A percentile compares a stretch with the other conserved stretches of the same genome.
Evolutionary conservation across 2,888 invertebrate species (phyloP).

Genomic region (Agrotis clavis): DNA sequence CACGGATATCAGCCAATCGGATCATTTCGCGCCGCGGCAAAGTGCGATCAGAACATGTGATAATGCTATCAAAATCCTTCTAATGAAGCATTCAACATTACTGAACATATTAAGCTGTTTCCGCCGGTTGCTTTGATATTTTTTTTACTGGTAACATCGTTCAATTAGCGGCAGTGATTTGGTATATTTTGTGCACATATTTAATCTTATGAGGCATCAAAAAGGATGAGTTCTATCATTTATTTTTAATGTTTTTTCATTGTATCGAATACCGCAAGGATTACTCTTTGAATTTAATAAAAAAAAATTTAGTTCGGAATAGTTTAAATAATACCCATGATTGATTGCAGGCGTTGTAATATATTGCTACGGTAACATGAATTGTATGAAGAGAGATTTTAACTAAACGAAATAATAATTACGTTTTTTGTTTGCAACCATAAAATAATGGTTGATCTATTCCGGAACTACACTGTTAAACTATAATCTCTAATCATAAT

Average conservation of each 20-base stretch:
- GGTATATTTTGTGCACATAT: slow-evolving; percentile 74
- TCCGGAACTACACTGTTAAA: slow-evolving; percentile 28
- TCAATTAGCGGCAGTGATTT: slow-evolving; percentile 85
- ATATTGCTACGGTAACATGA: slow-evolving; percentile 26
- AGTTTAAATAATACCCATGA: slow-evolving; percentile 35
- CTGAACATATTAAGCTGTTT: slow-evolving; percentile 75
- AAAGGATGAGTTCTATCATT: slow-evolving; percentile 68
- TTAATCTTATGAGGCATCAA: slow-evolving; percentile 73
- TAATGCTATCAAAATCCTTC: slow-evolving; percentile 78
- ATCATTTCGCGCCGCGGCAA: slow-evolving; percentile 77
- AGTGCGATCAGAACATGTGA: slow-evolving; percentile 75
- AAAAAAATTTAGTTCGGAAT: neutral
- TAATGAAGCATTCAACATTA: slow-evolving; percentile 74
- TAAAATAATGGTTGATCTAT: slow-evolving; percentile 6
- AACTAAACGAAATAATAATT: slow-evolving; percentile 34
- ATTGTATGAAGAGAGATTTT: slow-evolving; percentile 31
- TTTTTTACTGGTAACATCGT: slow-evolving; percentile 70
- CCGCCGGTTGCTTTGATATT: slow-evolving; percentile 82
- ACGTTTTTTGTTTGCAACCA: slow-evolving; percentile 11
- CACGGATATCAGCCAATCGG: slow-evolving; percentile 72
- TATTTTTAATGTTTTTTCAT: slow-evolving; percentile 45
- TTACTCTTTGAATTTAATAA: slow-evolving; percentile 28
- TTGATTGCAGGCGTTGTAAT: slow-evolving; percentile 29
- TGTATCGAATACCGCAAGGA: slow-evolving; percentile 34
- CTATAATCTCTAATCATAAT: slow-evolving; percentile 19